Percentiles rank a stretch among this genome's conserved stretches.
These are phyloP conservation scores for Brenthis daphne DNA, from an alignment of 2,888 invertebrate genomes.

Conservation along the genomic window DNA sequence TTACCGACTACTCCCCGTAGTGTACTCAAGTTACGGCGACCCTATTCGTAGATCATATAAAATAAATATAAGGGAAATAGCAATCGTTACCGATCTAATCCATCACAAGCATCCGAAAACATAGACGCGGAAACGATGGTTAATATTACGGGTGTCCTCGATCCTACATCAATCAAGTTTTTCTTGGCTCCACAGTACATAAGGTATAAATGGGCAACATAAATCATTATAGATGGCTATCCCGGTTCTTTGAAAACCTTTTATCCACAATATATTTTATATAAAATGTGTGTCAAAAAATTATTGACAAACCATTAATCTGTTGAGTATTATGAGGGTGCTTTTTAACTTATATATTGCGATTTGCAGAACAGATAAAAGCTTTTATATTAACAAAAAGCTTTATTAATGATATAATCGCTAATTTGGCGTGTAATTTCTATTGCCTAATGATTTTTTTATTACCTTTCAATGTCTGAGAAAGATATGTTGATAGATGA, in stretches of 20 bases:
- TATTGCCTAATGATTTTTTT: too few species aligned
- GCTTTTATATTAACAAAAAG: background rate
- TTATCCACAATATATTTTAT: conserved; percentile 53
- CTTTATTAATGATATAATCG: too few species aligned
- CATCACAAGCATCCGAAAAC: conserved; percentile 45
- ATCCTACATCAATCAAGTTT: conserved; percentile 75
- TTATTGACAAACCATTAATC: conserved; percentile 19
- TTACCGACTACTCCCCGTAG: background rate
- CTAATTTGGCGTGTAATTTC: too few species aligned
- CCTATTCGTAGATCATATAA: conserved; percentile 11
- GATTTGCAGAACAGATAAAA: background rate
- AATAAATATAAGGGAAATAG: conserved; percentile 39
- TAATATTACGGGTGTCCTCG: conserved; percentile 58
- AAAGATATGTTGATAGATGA: too few species aligned
- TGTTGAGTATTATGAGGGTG: background rate
- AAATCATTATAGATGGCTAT: conserved; percentile 70
- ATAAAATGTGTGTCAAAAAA: conserved; percentile 17
- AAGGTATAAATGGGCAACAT: conserved; percentile 68
- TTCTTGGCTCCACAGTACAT: conserved; percentile 53
- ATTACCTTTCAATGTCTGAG: too few species aligned
- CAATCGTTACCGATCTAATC: conserved; percentile 40
- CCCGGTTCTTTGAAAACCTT: conserved; percentile 42
- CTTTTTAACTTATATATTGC: background rate
- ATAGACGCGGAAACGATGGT: conserved; percentile 52
- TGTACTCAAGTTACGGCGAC: background rate